Base-by-base conservation (phyloP, 1,140 invertebrate genomes). In the Papilio glaucus region DNA sequence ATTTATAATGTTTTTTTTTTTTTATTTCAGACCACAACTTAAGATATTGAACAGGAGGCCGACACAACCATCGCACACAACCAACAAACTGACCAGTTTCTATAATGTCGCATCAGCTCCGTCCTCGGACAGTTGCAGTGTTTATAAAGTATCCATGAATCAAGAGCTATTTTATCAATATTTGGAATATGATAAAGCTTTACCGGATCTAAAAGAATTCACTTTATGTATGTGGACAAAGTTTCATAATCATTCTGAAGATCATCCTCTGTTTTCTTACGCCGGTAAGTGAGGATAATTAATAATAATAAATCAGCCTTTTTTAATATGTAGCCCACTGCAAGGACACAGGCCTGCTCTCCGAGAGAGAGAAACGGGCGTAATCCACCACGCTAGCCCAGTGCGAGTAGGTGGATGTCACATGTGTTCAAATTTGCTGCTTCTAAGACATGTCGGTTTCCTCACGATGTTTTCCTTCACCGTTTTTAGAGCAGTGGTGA, bases 221-320 rank as follows among this genome's bases (percentile, higher is more conserved):
- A 97, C 96, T 0, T 89, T 97, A 0, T 97, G 97, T 80, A 94
- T 95, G 85, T 97, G 97, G 97, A 95, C 94, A 71, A 96, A 97
- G 77, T 97, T 97, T 74, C 95, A 95, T 72, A 97, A 97, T 84
- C 96, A 97, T 80, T 95, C 95, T 12, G 96, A 95, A 61, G 96
- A 97, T 82, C 96, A 97, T 93, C 96, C 96, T 0, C 80, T 97
- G 65, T 96, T 97, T 82, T 97, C 96, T 39, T 97, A 97, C 84
- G 94, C 96, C 86, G 95, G 96, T 97, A 87, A 95, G 95, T 93
- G 62, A 33, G n/a, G n/a, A n/a, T n/a, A n/a, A n/a, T n/a, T n/a
- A n/a, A n/a, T n/a, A n/a, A n/a, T n/a, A n/a, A n/a, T n/a, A n/a
- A n/a, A n/a, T n/a, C n/a, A n/a, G n/a, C n/a, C n/a, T n/a, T n/a